These are phyloP conservation scores for Xanthorhoe spadicearia DNA, from an alignment of 2,888 invertebrate species.

Conservation along the genomic window DNA sequence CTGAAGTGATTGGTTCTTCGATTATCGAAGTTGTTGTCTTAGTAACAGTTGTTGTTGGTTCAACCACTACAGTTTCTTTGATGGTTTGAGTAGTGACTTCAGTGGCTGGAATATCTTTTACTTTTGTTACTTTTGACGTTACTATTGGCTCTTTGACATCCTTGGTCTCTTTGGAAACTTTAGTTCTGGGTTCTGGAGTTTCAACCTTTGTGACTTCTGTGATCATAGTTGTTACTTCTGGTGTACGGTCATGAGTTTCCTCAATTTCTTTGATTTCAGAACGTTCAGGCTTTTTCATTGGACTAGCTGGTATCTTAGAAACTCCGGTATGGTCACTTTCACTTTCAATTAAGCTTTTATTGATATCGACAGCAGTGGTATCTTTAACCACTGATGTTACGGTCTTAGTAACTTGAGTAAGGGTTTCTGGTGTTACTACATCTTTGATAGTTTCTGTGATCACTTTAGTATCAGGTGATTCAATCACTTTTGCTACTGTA, in stretches of 20 bases:
- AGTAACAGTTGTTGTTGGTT: conserved; percentile 6
- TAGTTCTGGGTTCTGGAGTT: background rate
- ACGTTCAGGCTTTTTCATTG: background rate
- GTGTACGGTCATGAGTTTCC: background rate
- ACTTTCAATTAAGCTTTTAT: background rate
- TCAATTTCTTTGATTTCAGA: background rate
- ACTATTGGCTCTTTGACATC: conserved; percentile 7
- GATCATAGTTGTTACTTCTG: background rate
- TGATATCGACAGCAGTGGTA: background rate
- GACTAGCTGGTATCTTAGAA: background rate
- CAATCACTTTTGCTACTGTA: background rate
- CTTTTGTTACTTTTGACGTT: conserved; percentile 2
- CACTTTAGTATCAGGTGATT: background rate
- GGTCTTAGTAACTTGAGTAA: background rate
- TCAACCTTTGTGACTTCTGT: background rate
- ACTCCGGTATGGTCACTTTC: background rate
- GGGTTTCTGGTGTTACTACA: conserved; percentile 5
- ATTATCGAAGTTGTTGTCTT: conserved; percentile 17
- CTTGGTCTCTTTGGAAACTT: background rate
- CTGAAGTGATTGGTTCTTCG: conserved; percentile 11
- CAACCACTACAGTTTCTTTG: conserved; percentile 1
- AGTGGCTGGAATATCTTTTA: background rate
- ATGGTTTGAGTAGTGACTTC: background rate
- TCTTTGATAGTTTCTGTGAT: conserved; percentile 5
- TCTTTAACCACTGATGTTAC: background rate